Conservation (phyloP, 2,888 invertebrate genomes). For the Volucella inflata region DNA sequence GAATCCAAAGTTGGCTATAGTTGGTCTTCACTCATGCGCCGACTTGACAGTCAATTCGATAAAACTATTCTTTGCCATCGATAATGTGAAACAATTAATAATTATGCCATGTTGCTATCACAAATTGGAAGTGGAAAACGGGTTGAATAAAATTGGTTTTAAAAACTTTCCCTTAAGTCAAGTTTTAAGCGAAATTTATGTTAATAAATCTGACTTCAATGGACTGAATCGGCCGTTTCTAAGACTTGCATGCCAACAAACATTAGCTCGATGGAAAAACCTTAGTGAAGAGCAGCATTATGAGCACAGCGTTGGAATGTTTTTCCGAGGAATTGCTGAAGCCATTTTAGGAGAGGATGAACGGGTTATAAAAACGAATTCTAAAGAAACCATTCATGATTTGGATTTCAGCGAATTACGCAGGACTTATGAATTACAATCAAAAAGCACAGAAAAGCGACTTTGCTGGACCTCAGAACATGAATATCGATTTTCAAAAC, state of each 20-base stretch:
- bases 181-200: slow-evolving; percentile 83
- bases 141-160: slow-evolving; percentile 83
- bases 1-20: slow-evolving; percentile 80
- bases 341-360: slow-evolving; percentile 84
- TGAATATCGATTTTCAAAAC: slow-evolving; percentile 75
- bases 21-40: slow-evolving; percentile 91
- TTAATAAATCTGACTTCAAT: slow-evolving; percentile 76
- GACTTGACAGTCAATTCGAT: slow-evolving; percentile 89
- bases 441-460: slow-evolving; percentile 62
- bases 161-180: slow-evolving; percentile 88
- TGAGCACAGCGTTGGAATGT: slow-evolving; percentile 84
- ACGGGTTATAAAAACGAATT: slow-evolving; percentile 77
- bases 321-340: slow-evolving; percentile 87
- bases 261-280: slow-evolving; percentile 85
- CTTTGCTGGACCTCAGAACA: slow-evolving; percentile 78
- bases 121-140: slow-evolving; percentile 84
- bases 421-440: slow-evolving; percentile 76
- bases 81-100: slow-evolving; percentile 85
- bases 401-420: slow-evolving; percentile 75
- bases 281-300: slow-evolving; percentile 84
- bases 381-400: slow-evolving; percentile 27
- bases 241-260: slow-evolving; percentile 89
- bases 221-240: slow-evolving; percentile 88
- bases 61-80: slow-evolving; percentile 86
- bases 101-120: slow-evolving; percentile 93